Conservation (phyloP, 1,140 invertebrate species). For the Diachasma alloeum region DNA sequence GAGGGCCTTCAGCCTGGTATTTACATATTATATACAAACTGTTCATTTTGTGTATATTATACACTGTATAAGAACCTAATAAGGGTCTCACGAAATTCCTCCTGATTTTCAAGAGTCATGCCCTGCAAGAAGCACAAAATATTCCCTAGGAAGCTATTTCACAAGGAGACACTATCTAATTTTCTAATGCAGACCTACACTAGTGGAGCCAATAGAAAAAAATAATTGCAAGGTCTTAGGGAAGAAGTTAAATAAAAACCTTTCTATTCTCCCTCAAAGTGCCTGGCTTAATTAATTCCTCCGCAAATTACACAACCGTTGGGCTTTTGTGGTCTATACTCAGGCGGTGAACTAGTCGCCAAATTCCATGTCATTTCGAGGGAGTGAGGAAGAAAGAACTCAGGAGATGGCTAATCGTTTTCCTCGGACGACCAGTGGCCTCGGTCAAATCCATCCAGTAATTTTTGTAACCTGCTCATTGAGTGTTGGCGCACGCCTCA, state of each 20-base stretch:
- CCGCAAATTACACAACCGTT: constrained; percentile 35
- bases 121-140: background rate
- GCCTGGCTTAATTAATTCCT: constrained; percentile 45
- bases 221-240: background rate
- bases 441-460: constrained; percentile 1
- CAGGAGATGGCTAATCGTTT: constrained; percentile 15
- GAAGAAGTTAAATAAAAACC: constrained; percentile 16
- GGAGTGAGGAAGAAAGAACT: background rate
- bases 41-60: too few relatives aligned
- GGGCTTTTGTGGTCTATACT: constrained; percentile 35
- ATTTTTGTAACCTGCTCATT: constrained; percentile 2
- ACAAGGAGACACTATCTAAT: too few relatives aligned
- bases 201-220: background rate
- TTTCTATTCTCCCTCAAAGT: constrained; percentile 23
- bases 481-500: background rate
- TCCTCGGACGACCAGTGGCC: constrained; percentile 11
- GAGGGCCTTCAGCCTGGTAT: too few relatives aligned
- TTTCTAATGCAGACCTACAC: too few relatives aligned
- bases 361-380: constrained; percentile 52
- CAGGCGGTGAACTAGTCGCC: constrained; percentile 28
- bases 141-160: background rate
- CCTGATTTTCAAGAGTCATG: too few relatives aligned
- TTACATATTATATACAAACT: too few relatives aligned
- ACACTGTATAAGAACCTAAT: too few relatives aligned
- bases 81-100: too few relatives aligned